Evolutionary conservation across 37 sponge, comb jelly and placozoan genomes (phyloP), one percentile per base, ranked within the genome.

Genomic region (Diacarnus erythraeanus): DNA sequence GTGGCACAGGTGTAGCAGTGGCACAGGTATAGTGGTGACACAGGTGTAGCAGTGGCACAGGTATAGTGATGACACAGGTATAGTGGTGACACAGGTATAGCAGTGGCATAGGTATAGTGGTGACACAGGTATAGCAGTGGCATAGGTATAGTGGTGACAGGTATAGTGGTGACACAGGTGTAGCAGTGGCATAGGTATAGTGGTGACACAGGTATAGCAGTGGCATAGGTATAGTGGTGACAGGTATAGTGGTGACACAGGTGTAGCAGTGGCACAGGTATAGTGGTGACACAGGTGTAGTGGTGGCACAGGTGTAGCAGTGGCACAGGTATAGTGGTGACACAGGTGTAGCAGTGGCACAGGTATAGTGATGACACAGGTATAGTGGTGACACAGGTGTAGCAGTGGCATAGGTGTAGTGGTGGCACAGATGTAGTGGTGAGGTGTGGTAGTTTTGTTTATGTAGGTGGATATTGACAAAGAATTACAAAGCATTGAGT

Each of bases 401-500:
- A 47, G 51, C 51, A 47, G 6, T 47, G 51, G n/a, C n/a, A n/a
- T n/a, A n/a, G n/a, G 12, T 47, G 12, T 47, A 47, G 51, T 47
- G 51, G 12, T 47, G 51, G 51, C 12, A 15, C 51, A 47, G 51
- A 47, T 47, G 6, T 47, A 47, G 51, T 12, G 12, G 6, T 47
- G 51, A 6, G 6, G 51, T 47, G 51, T 47, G 51, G 10, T 15
- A 15, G 51, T 47, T 6, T 6, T 47, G 51, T 65, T 17, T 15
- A 2, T 74, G 41, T 40, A 92, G 93, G 71, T 96, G 93, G 89
- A 98, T 98, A 23, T 69, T 98, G 66, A 91, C 99, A n/a, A 84
- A 89, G 91, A 98, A 98, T 83, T 96, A 94, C 79, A 78, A 77
- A 42, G 99, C 99, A 6, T 87, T 98, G 47, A 93, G 89, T 43